Evolutionary conservation across 2,888 invertebrate genomes (phyloP), one percentile per base, ranked within the genome.

Genomic region (Pinctada fucata): DNA sequence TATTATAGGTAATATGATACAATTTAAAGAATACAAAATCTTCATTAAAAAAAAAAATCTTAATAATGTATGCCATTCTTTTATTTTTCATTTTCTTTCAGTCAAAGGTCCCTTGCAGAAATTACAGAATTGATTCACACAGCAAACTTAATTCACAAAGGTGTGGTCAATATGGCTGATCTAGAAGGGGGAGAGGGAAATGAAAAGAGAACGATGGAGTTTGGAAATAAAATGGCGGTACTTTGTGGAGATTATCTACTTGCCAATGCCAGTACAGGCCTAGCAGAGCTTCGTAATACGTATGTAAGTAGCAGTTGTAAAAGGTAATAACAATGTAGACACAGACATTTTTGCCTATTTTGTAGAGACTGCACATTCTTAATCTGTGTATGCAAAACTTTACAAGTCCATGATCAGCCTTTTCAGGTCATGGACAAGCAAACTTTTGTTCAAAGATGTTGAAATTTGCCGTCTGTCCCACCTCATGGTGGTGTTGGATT

Each of bases 71-170:
- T 31, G 31, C 31, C 31, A 31, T 31, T 31, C 31, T 31, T 31
- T 31, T 31, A 31, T 31, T 31, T 31, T 31, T 31, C 31, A 31
- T 79, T 31, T 72, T 16, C 65, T 84, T 79, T 13, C 79, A 91
- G 90, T 75, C 91, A 91, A 76, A 85, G 91, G 48, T 85, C 87
- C 8, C 93, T 98, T 73, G 98, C 98, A 0, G 98, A 98, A 93
- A 96, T 98, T n/a, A 97, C 97, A 0, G 98, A 98, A 94, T 97
- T 98, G 97, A 97, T 98, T 83, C 95, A 97, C 70, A 97, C 97
- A 0, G 97, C 97, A 45, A 96, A 97, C 92, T 94, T 97, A 82
- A 96, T 98, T 13, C 98, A 99, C 93, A 96, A 95, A 91, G 96
- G 95, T 72, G 94, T 98, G 79, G 96, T 97, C 45, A 97, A 98